These are phyloP conservation scores for Sphecodes monilicornis DNA, from an alignment of 2,888 invertebrate species.

Conservation along the genomic window DNA sequence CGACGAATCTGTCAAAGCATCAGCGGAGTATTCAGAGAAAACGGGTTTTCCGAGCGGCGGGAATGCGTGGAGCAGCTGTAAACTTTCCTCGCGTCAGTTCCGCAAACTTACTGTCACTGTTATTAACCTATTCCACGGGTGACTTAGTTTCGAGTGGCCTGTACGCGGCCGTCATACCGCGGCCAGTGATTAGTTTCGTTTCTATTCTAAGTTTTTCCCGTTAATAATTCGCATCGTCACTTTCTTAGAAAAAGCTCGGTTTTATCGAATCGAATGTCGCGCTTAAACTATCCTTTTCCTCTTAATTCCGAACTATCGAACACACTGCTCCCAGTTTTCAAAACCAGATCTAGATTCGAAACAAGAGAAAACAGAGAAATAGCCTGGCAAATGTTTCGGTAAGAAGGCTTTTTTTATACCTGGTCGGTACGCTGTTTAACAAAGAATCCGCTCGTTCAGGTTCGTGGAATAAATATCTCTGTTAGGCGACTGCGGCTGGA, in stretches of 20 bases:
- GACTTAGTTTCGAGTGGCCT: constrained; percentile 26
- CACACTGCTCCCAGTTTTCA: background rate
- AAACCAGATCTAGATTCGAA: no score
- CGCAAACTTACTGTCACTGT: constrained; percentile 30
- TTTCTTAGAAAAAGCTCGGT: background rate
- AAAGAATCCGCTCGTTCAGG: background rate
- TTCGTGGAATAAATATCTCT: background rate
- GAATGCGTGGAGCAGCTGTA: constrained; percentile 28
- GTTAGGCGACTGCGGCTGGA: background rate
- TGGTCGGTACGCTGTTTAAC: background rate
- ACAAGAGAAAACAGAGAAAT: background rate
- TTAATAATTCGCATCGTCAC: constrained; percentile 41
- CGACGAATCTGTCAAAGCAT: background rate
- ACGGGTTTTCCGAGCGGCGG: constrained; percentile 9
- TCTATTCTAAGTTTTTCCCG: constrained; percentile 20
- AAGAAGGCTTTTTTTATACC: background rate
- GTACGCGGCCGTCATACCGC: constrained; percentile 19
- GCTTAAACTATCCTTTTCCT: background rate
- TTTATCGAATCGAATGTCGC: background rate
- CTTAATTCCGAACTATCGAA: background rate
- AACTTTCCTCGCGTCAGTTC: constrained; percentile 32
- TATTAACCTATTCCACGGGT: constrained; percentile 32
- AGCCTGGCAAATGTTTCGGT: background rate
- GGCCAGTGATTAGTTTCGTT: constrained; percentile 22
- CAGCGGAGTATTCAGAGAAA: background rate